phyloP scores from a whole-genome alignment of 2,113 vertebrate genomes.

The Hiodon alosoides region DNA sequence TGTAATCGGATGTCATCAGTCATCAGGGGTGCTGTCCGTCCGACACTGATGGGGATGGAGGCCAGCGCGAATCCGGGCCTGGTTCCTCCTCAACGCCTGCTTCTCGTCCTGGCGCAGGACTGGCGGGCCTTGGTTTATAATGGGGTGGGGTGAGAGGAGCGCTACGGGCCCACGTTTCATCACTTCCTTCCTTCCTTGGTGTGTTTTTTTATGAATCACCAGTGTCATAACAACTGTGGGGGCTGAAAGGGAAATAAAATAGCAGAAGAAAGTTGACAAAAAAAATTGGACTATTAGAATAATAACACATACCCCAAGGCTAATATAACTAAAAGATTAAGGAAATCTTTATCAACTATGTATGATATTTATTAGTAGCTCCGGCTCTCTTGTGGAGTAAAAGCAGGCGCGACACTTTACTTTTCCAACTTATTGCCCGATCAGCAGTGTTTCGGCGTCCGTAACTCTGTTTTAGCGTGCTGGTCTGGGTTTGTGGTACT shows the following conservation, averaged over 20 bases:
- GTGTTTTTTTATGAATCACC: conserved; percentile 34
- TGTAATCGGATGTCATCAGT: no score
- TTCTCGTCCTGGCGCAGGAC: conserved; percentile 34
- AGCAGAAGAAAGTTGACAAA: not conserved
- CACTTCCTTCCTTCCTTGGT: conserved; percentile 61
- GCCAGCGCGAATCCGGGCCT: not conserved
- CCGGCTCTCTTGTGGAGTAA: not conserved
- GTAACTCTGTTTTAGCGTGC: no score
- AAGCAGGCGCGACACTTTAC: not conserved
- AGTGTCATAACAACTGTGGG: conserved; percentile 55
- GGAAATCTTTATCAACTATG: not conserved
- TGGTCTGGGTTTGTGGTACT: no score
- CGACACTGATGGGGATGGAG: not conserved
- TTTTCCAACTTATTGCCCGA: not conserved
- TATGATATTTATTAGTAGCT: not conserved
- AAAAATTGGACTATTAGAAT: conserved; percentile 6
- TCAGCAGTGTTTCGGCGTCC: not conserved
- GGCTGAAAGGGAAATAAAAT: conserved; percentile 37
- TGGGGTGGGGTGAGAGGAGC: conserved; percentile 17
- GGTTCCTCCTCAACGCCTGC: not conserved
- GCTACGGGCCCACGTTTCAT: conserved; percentile 57
- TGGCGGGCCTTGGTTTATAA: conserved; percentile 55
- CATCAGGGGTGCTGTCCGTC: not conserved
- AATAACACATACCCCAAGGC: not conserved
- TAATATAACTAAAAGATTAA: conserved; percentile 8